These are phyloP conservation scores for Montipora capitata DNA, from an alignment of 92 coral and sea anemone genomes.

Conservation along the genomic window DNA sequence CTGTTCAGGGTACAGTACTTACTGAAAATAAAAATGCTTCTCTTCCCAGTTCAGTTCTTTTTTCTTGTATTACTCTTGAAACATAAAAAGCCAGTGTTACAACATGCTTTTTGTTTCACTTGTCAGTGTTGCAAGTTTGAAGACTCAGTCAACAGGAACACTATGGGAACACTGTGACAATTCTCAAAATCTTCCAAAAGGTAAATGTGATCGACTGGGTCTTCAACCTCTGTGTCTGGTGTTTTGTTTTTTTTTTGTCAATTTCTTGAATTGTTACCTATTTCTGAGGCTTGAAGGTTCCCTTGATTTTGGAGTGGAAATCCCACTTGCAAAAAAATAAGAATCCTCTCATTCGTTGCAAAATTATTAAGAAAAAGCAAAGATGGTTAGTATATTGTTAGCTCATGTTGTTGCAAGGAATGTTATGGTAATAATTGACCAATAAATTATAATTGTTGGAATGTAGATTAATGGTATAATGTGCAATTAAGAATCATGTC, in stretches of 20 bases:
- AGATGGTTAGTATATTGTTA: background rate
- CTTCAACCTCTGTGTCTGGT: background rate
- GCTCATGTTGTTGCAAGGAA: background rate
- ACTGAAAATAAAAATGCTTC: background rate
- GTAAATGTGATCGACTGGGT: conserved; percentile 24
- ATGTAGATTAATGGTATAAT: no score
- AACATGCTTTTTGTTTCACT: background rate
- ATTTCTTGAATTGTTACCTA: no score
- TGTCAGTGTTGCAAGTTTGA: conserved; percentile 65
- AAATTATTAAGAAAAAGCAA: no score
- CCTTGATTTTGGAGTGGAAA: no score
- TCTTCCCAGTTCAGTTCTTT: background rate
- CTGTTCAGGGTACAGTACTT: conserved; percentile 71
- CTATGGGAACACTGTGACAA: conserved; percentile 94
- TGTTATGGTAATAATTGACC: no score
- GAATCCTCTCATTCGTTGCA: no score
- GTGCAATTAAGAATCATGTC: no score
- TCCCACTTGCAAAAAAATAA: no score
- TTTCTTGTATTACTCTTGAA: background rate
- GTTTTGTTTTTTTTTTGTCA: no score
- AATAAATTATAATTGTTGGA: no score
- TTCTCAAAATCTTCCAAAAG: conserved; percentile 83
- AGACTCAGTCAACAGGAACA: conserved; percentile 86
- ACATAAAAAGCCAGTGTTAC: no score
- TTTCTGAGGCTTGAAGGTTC: no score